Evolutionary conservation across 2,888 invertebrate genomes (phyloP).

Genomic region (Napeogenes inachia): DNA sequence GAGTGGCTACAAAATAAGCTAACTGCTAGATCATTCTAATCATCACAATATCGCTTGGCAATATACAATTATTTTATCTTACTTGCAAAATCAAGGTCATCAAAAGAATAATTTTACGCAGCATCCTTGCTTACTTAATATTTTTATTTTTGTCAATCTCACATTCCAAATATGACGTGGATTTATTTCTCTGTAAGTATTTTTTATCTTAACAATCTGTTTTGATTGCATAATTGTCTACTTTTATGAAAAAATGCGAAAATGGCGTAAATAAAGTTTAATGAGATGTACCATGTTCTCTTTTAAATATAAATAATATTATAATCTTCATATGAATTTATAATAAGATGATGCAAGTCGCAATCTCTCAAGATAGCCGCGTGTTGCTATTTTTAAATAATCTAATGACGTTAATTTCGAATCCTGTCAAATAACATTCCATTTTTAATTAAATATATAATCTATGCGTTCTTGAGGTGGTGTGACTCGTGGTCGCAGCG

Average conservation of each 20-base stretch:
- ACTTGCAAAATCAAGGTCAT: slow-evolving; percentile 20
- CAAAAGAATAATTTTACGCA: slow-evolving; percentile 20
- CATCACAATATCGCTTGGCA: slow-evolving; percentile 76
- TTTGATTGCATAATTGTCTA: too few relatives aligned
- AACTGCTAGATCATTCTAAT: slow-evolving; percentile 38
- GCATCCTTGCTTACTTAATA: slow-evolving; percentile 6
- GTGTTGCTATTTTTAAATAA: too few relatives aligned
- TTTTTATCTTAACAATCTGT: too few relatives aligned
- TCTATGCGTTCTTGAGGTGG: slow-evolving; percentile 62
- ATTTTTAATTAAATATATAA: not conserved
- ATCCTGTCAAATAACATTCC: not conserved
- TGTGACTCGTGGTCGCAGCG: slow-evolving; percentile 84
- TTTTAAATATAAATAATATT: too few relatives aligned
- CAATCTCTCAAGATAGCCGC: too few relatives aligned
- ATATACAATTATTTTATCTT: slow-evolving; percentile 41
- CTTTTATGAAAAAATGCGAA: too few relatives aligned
- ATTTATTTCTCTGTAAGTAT: too few relatives aligned
- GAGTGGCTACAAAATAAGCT: slow-evolving; percentile 21
- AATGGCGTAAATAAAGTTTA: too few relatives aligned
- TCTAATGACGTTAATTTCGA: not conserved
- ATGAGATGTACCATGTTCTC: too few relatives aligned
- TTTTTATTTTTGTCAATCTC: not conserved
- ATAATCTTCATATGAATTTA: too few relatives aligned
- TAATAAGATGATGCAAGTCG: too few relatives aligned
- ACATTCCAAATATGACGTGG: too few relatives aligned